Evolutionary conservation across 2,797 vertebrate genomes (phyloP).

Genomic region (Tapirus indicus): DNA sequence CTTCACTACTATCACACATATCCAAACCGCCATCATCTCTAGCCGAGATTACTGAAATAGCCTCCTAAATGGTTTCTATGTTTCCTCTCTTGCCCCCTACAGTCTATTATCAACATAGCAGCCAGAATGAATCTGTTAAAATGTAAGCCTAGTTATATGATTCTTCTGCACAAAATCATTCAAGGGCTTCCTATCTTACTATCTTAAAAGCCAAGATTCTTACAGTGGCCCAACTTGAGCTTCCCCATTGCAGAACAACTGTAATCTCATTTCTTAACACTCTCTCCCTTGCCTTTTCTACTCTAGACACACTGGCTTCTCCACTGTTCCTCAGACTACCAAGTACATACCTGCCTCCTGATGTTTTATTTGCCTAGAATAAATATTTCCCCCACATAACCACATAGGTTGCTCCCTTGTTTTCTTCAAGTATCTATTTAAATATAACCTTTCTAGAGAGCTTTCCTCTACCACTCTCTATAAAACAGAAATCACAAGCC

Average conservation of each 20-base stretch:
- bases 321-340: neutral
- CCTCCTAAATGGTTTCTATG: neutral
- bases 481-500: constrained; percentile 1
- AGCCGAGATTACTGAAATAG: neutral
- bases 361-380: constrained; percentile 21
- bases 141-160: neutral
- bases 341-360: neutral
- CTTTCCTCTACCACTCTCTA: neutral
- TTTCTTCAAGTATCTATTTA: constrained; percentile 33
- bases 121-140: neutral
- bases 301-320: neutral
- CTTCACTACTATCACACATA: neutral
- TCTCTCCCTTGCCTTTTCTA: neutral
- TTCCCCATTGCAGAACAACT: neutral
- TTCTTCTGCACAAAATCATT: neutral
- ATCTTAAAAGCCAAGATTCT: constrained; percentile 8
- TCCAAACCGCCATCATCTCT: neutral
- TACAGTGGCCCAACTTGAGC: neutral
- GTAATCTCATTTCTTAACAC: neutral
- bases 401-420: neutral
- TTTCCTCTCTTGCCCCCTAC: neutral
- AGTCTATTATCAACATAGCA: neutral
- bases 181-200: neutral
- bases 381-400: neutral
- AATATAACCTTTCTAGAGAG: neutral